A percentile compares a stretch with the other conserved stretches of the same genome.
These are phyloP conservation scores for Escarpia spicata DNA, from an alignment of 2,888 invertebrate species.

Conservation along the genomic window DNA sequence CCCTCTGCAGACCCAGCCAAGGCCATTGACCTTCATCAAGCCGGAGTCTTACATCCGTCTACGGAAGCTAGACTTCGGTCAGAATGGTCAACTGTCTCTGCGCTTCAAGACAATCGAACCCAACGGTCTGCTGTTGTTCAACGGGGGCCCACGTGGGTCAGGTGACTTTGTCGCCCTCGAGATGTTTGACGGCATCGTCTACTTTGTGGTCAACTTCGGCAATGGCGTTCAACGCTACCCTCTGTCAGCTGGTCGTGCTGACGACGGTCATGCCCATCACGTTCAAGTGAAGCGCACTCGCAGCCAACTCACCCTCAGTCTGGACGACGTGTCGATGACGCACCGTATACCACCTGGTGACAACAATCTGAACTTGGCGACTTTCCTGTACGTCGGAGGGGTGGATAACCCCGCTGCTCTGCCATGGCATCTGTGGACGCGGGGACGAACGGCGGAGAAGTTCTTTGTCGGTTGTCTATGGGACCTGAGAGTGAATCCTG, in stretches of 20 bases:
- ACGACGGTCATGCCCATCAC: conserved; percentile 56
- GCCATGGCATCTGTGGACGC: conserved; percentile 61
- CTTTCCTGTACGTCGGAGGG: conserved; percentile 50
- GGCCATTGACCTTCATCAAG: conserved; percentile 41
- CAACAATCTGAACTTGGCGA: conserved; percentile 39
- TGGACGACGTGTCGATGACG: conserved; percentile 46
- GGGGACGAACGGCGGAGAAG: conserved; percentile 37
- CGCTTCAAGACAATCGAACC: conserved; percentile 55
- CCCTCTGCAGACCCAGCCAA: neutral
- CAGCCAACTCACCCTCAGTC: conserved; percentile 41
- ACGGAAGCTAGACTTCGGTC: conserved; percentile 31
- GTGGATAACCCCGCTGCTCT: conserved; percentile 40
- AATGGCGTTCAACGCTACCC: conserved; percentile 45
- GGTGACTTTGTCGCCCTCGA: conserved; percentile 56
- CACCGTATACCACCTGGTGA: conserved; percentile 39
- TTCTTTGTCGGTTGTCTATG: conserved; percentile 60
- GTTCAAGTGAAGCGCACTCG: conserved; percentile 42
- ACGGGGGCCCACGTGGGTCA: conserved; percentile 39
- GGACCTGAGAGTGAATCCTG: conserved; percentile 50
- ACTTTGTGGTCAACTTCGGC: conserved; percentile 57
- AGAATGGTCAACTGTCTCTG: conserved; percentile 42
- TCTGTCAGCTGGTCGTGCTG: conserved; percentile 43
- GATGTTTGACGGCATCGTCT: conserved; percentile 58
- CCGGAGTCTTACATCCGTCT: conserved; percentile 33
- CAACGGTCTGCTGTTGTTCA: conserved; percentile 53